These are phyloP conservation scores for Pollachius pollachius DNA, from an alignment of 2,113 vertebrate genomes.

Conservation along the genomic window DNA sequence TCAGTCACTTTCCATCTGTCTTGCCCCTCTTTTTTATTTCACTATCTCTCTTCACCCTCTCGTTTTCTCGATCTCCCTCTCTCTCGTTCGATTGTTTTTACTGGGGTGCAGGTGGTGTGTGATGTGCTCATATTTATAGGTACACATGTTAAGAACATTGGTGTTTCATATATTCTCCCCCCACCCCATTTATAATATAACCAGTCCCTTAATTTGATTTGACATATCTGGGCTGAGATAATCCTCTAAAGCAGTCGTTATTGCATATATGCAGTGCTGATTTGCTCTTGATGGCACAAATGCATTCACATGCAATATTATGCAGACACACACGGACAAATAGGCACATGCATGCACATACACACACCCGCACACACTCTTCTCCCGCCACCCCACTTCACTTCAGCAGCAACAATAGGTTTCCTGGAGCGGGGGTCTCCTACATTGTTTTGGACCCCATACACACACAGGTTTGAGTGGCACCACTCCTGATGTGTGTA, in stretches of 20 bases:
- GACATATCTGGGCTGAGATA: constrained; percentile 70
- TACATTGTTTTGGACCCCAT: constrained; percentile 30
- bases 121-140: constrained; percentile 8
- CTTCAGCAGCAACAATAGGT: constrained; percentile 35
- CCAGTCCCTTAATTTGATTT: constrained; percentile 67
- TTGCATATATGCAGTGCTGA: constrained; percentile 41
- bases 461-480: constrained; percentile 64
- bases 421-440: constrained; percentile 52
- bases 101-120: constrained; percentile 21
- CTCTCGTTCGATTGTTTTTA: constrained; percentile 5
- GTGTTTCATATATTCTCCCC: neutral
- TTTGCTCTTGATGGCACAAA: constrained; percentile 49
- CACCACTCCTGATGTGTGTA: constrained; percentile 52
- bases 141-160: too few relatives aligned
- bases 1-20: constrained; percentile 4
- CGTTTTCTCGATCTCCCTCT: neutral
- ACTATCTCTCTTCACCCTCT: neutral
- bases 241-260: constrained; percentile 54
- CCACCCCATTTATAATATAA: constrained; percentile 35
- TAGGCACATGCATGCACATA: neutral
- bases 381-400: neutral
- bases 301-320: constrained; percentile 24
- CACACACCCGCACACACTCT: constrained; percentile 8
- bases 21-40: neutral
- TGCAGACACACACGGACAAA: constrained; percentile 1